Evolutionary conservation across 1,140 invertebrate genomes (phyloP).

Genomic region (Drosophila erecta): DNA sequence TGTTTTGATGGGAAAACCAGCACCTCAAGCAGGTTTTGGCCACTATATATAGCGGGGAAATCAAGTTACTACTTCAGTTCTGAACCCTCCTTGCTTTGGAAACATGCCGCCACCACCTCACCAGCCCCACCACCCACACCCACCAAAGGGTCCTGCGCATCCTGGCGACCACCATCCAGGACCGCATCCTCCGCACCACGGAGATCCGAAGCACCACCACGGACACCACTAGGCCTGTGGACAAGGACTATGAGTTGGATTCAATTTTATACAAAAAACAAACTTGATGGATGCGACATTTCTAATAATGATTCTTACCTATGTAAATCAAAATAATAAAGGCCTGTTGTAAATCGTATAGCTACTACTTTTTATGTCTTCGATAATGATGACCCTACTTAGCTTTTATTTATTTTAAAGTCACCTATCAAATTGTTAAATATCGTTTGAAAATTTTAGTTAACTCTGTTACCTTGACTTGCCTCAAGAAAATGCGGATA

Average conservation of each 20-base stretch:
- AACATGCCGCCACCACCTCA: conserved; percentile 44
- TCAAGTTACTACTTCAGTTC: conserved; percentile 13
- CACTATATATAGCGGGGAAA: conserved; percentile 20
- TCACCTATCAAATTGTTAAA: too few relatives aligned
- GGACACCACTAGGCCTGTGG: conserved; percentile 5
- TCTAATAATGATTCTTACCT: too few relatives aligned
- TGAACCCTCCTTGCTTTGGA: not conserved
- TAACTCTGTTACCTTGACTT: too few relatives aligned
- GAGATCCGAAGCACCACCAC: conserved; percentile 18
- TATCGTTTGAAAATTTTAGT: too few relatives aligned
- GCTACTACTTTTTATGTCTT: too few relatives aligned
- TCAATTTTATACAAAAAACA: too few relatives aligned
- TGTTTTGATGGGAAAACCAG: conserved; percentile 16
- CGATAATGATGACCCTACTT: too few relatives aligned
- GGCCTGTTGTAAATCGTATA: not conserved
- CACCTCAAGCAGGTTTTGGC: not conserved
- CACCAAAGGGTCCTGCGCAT: conserved; percentile 33
- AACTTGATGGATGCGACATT: too few relatives aligned
- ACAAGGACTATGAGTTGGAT: not conserved
- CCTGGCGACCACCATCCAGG: conserved; percentile 35
- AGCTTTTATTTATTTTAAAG: not conserved
- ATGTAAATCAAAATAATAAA: not conserved
- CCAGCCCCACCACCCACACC: conserved; percentile 22
- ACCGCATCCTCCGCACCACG: conserved; percentile 30
- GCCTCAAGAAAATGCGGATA: too few relatives aligned